Evolutionary conservation across 2,113 vertebrate species (phyloP).

Genomic region (Gobiocypris rarus): DNA sequence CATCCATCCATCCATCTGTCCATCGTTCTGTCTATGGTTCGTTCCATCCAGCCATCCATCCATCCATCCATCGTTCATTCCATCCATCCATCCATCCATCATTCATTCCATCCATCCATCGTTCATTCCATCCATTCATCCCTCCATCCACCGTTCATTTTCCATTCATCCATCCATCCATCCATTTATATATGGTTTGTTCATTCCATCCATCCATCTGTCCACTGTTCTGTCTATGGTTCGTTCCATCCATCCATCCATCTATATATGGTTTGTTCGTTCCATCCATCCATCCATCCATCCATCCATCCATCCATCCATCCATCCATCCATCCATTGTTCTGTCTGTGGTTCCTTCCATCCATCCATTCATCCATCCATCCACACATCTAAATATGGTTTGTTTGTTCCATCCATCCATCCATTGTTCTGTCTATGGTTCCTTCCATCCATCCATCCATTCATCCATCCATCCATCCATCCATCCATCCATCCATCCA

Average conservation of each 20-base stretch:
- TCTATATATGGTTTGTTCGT: rapidly evolving
- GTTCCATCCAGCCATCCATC: background rate
- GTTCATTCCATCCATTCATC: background rate
- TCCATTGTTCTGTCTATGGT: too few species aligned
- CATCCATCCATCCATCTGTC: too few species aligned
- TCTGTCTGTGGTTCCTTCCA: background rate
- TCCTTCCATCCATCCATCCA: too few species aligned
- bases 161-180: background rate
- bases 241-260: too few species aligned
- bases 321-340: background rate
- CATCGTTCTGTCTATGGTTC: too few species aligned
- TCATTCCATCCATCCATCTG: background rate
- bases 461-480: background rate
- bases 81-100: background rate
- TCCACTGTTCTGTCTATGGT: background rate
- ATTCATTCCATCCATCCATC: background rate
- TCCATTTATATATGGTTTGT: too few species aligned
- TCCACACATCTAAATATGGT: too few species aligned
- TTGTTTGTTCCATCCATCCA: too few species aligned
- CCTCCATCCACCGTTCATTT: background rate
- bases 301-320: background rate
- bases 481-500: background rate
- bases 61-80: too few species aligned
- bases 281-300: background rate
- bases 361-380: too few species aligned